Evolutionary conservation across 2,888 invertebrate species (phyloP), one percentile per base, ranked within the genome.

Genomic region (Apodemia duryi): DNA sequence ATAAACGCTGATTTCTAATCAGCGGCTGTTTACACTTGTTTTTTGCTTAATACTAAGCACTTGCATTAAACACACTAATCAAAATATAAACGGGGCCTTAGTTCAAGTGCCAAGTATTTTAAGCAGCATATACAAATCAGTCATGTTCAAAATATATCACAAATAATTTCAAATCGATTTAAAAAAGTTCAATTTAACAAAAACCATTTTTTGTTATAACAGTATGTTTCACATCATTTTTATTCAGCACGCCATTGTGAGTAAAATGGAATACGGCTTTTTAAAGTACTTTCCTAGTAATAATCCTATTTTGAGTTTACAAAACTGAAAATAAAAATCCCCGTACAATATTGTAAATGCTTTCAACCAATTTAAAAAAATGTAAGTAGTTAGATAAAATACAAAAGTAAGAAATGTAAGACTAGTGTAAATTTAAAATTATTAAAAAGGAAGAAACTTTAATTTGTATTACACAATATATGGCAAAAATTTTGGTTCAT

Each of bases 131-230:
- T 32, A 57, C 57, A 57, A 32, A 57, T 57, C 57, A 57, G 57
- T 57, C 57, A 57, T 57, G 6, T 32, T 32, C 11, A 32, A 57
- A 57, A 11, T 57, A 32, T 57, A 57, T 57, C 57, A 57, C 57
- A 57, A 57, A 29, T 57, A 29, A 28, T 52, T 54, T 57, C 32
- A 32, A 32, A 29, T 57, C 6, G 32, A 29, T 57, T 32, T 13
- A 46, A 38, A 38, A 46, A 13, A 5, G 46, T 46, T 46, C 1
- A 13, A 46, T 13, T 13, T 46, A n/a, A 46, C 5, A 46, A 46
- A 46, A 46, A n/a, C 13, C 38, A 11, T 46, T 46, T 46, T 46
- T 13, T 13, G 13, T 43, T 6, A 43, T 6, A 43, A 43, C 43
- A 43, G 11, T 43, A 43, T 43, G 38, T 38, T 38, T 38, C 9